Evolutionary conservation across 2,888 invertebrate genomes (phyloP).

Genomic region (Criorhina ranunculi): DNA sequence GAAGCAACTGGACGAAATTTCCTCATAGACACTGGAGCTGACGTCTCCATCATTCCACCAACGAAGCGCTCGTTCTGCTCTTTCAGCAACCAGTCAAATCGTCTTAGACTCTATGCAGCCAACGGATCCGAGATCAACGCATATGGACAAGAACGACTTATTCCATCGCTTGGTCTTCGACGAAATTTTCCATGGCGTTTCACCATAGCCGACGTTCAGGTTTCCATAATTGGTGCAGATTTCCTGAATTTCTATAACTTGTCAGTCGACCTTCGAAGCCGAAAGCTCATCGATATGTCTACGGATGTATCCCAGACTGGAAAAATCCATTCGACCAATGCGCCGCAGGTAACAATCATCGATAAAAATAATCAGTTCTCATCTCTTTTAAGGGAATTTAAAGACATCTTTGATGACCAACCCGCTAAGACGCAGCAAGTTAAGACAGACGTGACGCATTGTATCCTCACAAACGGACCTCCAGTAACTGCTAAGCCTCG

Average conservation of each 20-base stretch:
- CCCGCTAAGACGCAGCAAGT: neutral
- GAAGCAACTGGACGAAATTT: constrained; percentile 11
- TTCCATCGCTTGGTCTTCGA: constrained; percentile 22
- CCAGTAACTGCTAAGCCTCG: constrained; percentile 7
- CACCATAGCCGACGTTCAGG: constrained; percentile 7
- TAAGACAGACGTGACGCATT: neutral
- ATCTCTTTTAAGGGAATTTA: constrained; percentile 5
- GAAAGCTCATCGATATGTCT: constrained; percentile 9
- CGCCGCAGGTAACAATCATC: neutral
- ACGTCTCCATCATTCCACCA: constrained; percentile 19
- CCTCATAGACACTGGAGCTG: constrained; percentile 20
- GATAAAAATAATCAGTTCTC: neutral
- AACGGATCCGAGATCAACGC: constrained; percentile 27
- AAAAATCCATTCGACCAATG: neutral
- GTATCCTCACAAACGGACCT: constrained; percentile 25
- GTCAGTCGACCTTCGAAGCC: constrained; percentile 2
- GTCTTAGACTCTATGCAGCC: constrained; percentile 12
- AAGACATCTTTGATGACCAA: neutral
- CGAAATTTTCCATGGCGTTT: constrained; percentile 19
- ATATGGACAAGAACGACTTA: constrained; percentile 28
- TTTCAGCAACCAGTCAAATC: constrained; percentile 5
- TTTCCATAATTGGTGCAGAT: constrained; percentile 12
- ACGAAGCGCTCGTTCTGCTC: neutral
- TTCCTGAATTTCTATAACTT: constrained; percentile 27
- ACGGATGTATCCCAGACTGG: neutral